Percentiles rank a stretch among this genome's conserved stretches.
Conservation (phyloP, 2,888 invertebrate species). For the Plebejus anna region DNA sequence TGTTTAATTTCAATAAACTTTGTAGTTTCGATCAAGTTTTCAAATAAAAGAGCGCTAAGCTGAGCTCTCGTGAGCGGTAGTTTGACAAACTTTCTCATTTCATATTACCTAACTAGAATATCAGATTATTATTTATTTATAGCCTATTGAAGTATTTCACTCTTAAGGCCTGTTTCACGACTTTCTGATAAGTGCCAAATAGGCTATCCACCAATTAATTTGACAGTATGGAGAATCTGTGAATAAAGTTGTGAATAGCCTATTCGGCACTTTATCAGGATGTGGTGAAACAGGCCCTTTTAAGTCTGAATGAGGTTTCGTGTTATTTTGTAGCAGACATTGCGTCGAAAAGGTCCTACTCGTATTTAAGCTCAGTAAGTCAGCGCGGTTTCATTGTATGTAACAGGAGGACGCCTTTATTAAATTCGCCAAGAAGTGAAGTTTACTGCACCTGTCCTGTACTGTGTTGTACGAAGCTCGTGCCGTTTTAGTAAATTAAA, state of each 20-base stretch:
- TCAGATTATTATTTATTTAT: neutral
- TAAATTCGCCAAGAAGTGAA: conserved; percentile 11
- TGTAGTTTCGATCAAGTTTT: conserved; percentile 2
- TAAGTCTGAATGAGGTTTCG: neutral
- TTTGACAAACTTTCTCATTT: neutral
- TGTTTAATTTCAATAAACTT: conserved; percentile 6
- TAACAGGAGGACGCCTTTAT: neutral
- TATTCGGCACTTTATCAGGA: too few species aligned
- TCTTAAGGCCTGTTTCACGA: neutral
- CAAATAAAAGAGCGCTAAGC: neutral
- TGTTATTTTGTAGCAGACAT: neutral
- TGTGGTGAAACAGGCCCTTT: too few species aligned
- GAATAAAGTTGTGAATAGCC: too few species aligned
- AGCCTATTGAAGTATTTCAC: neutral
- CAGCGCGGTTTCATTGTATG: neutral
- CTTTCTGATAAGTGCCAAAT: too few species aligned
- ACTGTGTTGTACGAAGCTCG: neutral
- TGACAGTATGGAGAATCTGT: too few species aligned
- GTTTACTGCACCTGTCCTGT: neutral
- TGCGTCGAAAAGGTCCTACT: neutral
- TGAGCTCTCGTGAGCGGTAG: neutral
- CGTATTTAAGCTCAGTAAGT: neutral
- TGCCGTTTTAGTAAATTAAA: conserved; percentile 24
- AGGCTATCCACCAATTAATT: too few species aligned
- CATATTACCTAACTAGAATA: neutral